These are phyloP conservation scores for Drosophila auraria DNA, from an alignment of 1,140 invertebrate genomes.

Conservation along the genomic window DNA sequence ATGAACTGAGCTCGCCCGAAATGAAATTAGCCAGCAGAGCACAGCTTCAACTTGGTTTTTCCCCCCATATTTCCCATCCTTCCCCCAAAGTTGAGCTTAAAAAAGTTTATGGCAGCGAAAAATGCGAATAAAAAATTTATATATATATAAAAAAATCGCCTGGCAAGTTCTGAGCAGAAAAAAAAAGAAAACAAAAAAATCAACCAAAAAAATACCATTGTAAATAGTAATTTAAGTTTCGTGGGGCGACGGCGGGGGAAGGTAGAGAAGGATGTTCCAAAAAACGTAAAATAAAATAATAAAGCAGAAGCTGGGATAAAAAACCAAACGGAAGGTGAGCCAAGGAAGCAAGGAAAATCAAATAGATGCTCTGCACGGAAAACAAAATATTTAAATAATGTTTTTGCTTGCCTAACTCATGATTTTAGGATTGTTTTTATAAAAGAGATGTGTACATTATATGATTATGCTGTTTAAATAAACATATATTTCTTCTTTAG, in stretches of 20 bases:
- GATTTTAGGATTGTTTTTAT: background rate
- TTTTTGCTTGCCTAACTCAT: background rate
- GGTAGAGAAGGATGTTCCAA: slow-evolving; percentile 50
- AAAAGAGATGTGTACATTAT: background rate
- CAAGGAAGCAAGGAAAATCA: slow-evolving; percentile 77
- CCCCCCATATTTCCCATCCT: background rate
- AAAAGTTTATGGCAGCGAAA: slow-evolving; percentile 66
- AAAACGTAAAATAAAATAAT: slow-evolving; percentile 49
- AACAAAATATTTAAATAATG: slow-evolving; percentile 2
- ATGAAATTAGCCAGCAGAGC: slow-evolving; percentile 67
- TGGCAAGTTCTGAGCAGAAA: slow-evolving; percentile 35
- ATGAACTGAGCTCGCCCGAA: slow-evolving; percentile 51
- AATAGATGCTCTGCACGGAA: slow-evolving; percentile 50
- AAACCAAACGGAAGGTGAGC: slow-evolving; percentile 74
- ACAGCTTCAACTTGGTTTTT: slow-evolving; percentile 23
- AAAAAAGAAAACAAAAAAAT: slow-evolving; percentile 30
- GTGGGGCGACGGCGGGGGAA: slow-evolving; percentile 13
- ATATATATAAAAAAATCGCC: slow-evolving; percentile 50
- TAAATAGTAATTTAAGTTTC: slow-evolving; percentile 83
- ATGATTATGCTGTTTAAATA: too few relatives aligned
- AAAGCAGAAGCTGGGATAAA: slow-evolving; percentile 35
- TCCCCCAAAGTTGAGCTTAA: slow-evolving; percentile 21
- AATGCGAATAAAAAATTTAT: slow-evolving; percentile 57
- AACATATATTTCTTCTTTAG: too few relatives aligned
- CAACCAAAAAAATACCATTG: slow-evolving; percentile 67